Conservation (phyloP, 2,797 vertebrate genomes). For the Bradypodion ventrale region DNA sequence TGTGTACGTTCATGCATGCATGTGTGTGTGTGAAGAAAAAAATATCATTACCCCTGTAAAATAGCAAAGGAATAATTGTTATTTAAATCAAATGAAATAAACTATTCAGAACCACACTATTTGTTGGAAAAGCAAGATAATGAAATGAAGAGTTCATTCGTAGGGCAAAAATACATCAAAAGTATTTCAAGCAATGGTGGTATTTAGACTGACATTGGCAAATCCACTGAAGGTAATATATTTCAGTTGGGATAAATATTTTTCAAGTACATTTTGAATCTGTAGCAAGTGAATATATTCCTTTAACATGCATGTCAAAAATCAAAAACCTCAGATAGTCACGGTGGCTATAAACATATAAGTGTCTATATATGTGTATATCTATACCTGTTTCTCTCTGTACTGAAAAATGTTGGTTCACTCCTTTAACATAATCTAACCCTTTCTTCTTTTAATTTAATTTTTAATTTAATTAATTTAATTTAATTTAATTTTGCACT, state of each 20-base stretch:
- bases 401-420: background rate
- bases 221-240: constrained; percentile 17
- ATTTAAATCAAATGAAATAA: constrained; percentile 50
- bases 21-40: constrained; percentile 1
- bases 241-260: background rate
- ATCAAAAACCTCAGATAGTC: background rate
- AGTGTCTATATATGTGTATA: background rate
- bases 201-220: constrained; percentile 20
- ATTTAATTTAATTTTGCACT: too few relatives aligned
- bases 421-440: background rate
- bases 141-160: constrained; percentile 48
- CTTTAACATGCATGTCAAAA: background rate
- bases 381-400: background rate
- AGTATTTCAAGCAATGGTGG: constrained; percentile 22
- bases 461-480: too few relatives aligned
- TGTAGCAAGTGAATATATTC: background rate
- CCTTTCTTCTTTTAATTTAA: background rate
- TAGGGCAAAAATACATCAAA: constrained; percentile 33
- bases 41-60: constrained; percentile 45
- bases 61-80: constrained; percentile 41
- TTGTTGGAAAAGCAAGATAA: constrained; percentile 28
- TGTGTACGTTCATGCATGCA: background rate
- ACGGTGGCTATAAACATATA: background rate
- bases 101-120: constrained; percentile 20
- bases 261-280: constrained; percentile 16